phyloP scores from a whole-genome alignment of 1,140 invertebrate genomes.

The Chelonus insularis region DNA sequence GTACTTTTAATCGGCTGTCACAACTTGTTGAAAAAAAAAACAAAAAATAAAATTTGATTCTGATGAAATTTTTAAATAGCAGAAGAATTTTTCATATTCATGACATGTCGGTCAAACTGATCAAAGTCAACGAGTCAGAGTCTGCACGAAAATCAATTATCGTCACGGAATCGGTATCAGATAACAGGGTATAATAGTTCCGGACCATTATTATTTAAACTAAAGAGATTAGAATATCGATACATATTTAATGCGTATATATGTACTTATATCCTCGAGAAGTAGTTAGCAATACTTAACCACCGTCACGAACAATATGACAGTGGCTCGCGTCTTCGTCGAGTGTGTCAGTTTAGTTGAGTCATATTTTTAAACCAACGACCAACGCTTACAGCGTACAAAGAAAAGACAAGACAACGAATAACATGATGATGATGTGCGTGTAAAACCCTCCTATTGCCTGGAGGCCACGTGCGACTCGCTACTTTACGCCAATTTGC shows the following conservation, averaged over 20 bases:
- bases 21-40: too few relatives aligned
- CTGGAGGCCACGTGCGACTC: conserved; percentile 9
- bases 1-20: too few relatives aligned
- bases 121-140: too few relatives aligned
- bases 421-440: not conserved
- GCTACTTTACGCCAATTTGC: conserved; percentile 18
- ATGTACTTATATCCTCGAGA: not conserved
- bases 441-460: conserved; percentile 9
- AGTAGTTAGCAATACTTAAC: conserved; percentile 1
- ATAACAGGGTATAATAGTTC: too few relatives aligned
- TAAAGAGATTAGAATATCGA: not conserved
- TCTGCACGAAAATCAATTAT: too few relatives aligned
- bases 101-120: too few relatives aligned
- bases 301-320: not conserved
- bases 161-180: too few relatives aligned
- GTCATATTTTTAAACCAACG: conserved; percentile 15
- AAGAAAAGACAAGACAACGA: conserved; percentile 3
- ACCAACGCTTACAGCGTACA: not conserved
- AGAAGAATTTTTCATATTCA: too few relatives aligned
- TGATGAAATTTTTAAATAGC: too few relatives aligned
- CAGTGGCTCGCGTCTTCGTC: not conserved
- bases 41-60: too few relatives aligned
- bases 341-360: not conserved
- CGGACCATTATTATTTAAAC: too few relatives aligned
- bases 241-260: not conserved